Percentiles rank a stretch among this genome's conserved stretches.
Conservation (phyloP, 2,113 vertebrate species). For the Peromyscus polionotus region DNA sequence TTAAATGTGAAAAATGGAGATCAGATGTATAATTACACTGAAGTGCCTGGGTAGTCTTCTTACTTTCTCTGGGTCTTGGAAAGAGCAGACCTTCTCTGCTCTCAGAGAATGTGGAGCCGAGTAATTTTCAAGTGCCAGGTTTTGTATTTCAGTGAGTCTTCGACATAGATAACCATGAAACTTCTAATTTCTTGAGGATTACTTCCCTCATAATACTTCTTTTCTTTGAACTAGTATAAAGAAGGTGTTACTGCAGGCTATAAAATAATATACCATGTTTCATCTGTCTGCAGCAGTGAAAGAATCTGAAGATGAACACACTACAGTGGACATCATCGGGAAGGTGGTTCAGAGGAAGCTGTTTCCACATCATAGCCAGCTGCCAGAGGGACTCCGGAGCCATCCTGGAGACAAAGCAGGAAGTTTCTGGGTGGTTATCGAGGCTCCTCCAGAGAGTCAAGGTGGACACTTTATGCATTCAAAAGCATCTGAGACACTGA, state of each 20-base stretch:
- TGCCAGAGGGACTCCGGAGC: background rate
- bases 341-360: background rate
- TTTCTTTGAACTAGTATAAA: background rate
- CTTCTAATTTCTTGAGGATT: background rate
- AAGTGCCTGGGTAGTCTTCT: background rate
- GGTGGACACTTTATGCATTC: background rate
- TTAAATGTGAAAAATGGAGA: background rate
- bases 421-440: background rate
- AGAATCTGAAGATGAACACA: background rate
- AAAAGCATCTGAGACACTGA: background rate
- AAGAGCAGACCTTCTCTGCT: background rate
- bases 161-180: background rate
- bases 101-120: background rate
- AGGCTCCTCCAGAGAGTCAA: background rate
- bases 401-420: background rate
- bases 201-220: background rate
- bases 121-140: background rate
- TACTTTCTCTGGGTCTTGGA: background rate
- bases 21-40: background rate
- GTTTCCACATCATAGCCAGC: background rate
- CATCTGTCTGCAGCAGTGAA: background rate
- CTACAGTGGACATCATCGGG: background rate
- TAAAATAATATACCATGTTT: background rate
- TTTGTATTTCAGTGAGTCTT: background rate
- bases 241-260: background rate